phyloP scores from a whole-genome alignment of 2,797 vertebrate species.

The Rhynchonycteris naso region DNA sequence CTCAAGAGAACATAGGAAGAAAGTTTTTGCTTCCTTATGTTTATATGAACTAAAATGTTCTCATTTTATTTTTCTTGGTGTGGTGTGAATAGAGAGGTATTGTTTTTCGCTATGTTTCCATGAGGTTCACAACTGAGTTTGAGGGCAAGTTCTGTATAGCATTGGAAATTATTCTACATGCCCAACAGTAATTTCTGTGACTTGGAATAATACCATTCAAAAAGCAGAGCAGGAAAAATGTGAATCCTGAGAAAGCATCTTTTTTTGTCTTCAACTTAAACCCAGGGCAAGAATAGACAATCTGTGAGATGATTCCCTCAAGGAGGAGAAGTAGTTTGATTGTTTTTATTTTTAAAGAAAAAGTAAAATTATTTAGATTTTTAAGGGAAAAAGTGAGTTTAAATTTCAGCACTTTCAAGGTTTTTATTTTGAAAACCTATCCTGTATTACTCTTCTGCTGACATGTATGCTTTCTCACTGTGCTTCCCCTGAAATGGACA shows the following conservation, averaged over 20 bases:
- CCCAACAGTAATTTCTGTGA: neutral
- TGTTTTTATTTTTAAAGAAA: neutral
- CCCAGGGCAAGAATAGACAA: neutral
- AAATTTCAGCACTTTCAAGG: neutral
- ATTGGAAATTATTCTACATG: neutral
- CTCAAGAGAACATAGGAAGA: constrained; percentile 20
- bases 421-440: neutral
- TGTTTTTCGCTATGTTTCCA: neutral
- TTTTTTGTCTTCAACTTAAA: neutral
- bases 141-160: neutral
- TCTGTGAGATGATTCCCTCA: neutral
- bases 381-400: constrained; percentile 1
- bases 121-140: neutral
- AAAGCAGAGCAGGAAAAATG: neutral
- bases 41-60: neutral
- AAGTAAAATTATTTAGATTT: neutral
- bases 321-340: neutral
- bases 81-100: neutral
- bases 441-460: neutral
- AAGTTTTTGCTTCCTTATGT: neutral
- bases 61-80: neutral
- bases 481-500: neutral
- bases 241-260: neutral
- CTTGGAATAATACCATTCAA: constrained; percentile 2
- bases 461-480: neutral